Evolutionary conservation across 2,113 vertebrate genomes (phyloP).

Genomic region (Donacobius atricapilla): DNA sequence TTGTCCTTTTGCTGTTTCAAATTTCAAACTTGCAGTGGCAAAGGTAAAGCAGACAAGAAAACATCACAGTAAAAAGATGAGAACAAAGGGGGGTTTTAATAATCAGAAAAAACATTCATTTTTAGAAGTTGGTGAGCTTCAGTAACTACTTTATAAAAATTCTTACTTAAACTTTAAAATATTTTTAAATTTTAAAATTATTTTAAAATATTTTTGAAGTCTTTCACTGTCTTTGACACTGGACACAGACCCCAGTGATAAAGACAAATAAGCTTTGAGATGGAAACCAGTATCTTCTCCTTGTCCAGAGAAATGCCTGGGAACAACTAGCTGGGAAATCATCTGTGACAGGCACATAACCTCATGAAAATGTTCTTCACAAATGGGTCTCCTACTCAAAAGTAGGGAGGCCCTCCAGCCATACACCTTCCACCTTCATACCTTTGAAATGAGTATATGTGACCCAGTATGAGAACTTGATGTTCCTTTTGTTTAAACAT

Average conservation of each 20-base stretch:
- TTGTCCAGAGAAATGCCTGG: background rate
- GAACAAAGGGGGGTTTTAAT: rapidly evolving
- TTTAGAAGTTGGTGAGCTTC: background rate
- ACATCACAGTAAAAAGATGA: background rate
- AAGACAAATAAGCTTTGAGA: background rate
- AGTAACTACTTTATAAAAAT: background rate
- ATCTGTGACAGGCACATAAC: background rate
- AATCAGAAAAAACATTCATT: background rate
- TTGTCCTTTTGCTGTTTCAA: background rate
- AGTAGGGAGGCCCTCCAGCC: background rate
- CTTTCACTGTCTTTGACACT: background rate
- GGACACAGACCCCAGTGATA: background rate
- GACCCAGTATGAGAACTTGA: background rate
- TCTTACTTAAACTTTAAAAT: background rate
- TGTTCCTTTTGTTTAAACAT: background rate
- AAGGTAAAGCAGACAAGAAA: background rate
- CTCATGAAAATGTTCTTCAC: rapidly evolving
- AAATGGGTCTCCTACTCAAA: background rate
- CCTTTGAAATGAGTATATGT: background rate
- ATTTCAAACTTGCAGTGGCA: background rate
- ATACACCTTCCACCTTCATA: background rate
- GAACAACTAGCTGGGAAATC: background rate
- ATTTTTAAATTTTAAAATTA: background rate
- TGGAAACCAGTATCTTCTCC: background rate
- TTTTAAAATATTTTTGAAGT: background rate